phyloP scores from a whole-genome alignment of 1,140 invertebrate genomes.

The Laupala kohalensis region DNA sequence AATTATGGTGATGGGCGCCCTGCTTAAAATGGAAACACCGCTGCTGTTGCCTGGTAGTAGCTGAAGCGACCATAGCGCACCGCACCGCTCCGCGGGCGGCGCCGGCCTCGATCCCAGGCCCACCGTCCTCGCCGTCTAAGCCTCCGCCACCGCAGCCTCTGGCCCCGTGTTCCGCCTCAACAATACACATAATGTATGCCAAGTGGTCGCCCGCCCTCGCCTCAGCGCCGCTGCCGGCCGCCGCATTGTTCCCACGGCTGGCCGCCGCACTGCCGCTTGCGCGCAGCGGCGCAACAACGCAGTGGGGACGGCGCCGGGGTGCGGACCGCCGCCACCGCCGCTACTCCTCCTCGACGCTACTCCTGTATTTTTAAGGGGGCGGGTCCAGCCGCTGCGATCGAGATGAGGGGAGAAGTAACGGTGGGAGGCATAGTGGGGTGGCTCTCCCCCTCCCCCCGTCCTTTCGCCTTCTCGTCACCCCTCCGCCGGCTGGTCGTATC shows the following conservation, averaged over 20 bases:
- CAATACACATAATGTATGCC: not conserved
- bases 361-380: not conserved
- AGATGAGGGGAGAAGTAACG: not conserved
- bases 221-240: not conserved
- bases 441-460: too few relatives aligned
- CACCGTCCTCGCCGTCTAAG: too few relatives aligned
- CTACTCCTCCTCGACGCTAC: not conserved
- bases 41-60: not conserved
- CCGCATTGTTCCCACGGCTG: not conserved
- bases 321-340: too few relatives aligned
- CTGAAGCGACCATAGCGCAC: not conserved
- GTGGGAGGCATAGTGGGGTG: not conserved
- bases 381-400: not conserved
- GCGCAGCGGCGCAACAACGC: too few relatives aligned
- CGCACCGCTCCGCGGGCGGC: too few relatives aligned
- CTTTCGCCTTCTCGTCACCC: too few relatives aligned
- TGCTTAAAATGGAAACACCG: not conserved
- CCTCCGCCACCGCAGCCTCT: too few relatives aligned
- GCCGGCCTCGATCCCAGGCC: not conserved
- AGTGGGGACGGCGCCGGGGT: not conserved
- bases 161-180: not conserved
- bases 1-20: not conserved
- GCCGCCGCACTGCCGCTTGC: not conserved
- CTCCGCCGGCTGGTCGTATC: not conserved
- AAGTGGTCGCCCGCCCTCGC: too few relatives aligned